Percentiles rank a stretch among this genome's conserved stretches.
Evolutionary conservation across 2,888 invertebrate species (phyloP).

Genomic region (Blomia tropicalis): DNA sequence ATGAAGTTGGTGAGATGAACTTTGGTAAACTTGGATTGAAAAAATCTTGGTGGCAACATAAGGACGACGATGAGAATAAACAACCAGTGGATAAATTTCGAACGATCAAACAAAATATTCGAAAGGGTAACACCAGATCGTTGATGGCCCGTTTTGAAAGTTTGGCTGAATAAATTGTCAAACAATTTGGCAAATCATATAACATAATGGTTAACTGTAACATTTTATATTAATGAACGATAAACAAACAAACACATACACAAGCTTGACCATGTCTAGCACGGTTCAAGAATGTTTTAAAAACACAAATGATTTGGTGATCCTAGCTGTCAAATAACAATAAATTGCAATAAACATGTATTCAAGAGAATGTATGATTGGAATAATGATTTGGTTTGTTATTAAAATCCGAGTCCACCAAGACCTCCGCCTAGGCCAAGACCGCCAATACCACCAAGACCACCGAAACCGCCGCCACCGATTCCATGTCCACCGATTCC

Average conservation of each 20-base stretch:
- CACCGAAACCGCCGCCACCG: background rate
- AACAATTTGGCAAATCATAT: background rate
- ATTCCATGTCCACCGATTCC: background rate
- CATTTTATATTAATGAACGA: background rate
- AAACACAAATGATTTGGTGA: background rate
- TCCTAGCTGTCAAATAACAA: background rate
- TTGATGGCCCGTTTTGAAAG: slow-evolving; percentile 6
- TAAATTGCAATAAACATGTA: background rate
- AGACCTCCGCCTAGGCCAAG: background rate
- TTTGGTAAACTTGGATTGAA: background rate
- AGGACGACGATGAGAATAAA: background rate
- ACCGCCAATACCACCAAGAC: background rate
- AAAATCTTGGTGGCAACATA: slow-evolving; percentile 1
- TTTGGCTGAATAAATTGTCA: background rate
- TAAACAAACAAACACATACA: background rate
- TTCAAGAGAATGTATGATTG: background rate
- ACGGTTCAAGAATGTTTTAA: background rate
- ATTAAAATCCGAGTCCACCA: slow-evolving; percentile 7
- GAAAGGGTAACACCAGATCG: slow-evolving; percentile 1
- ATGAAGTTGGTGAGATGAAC: background rate
- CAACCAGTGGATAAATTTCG: slow-evolving; percentile 9
- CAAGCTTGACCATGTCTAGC: background rate
- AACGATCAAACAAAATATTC: slow-evolving; percentile 11
- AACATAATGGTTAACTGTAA: background rate
- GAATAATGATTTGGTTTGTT: background rate